Evolutionary conservation across 2,888 invertebrate genomes (phyloP), one percentile per base, ranked within the genome.

Genomic region (Sinotaia quadrata): DNA sequence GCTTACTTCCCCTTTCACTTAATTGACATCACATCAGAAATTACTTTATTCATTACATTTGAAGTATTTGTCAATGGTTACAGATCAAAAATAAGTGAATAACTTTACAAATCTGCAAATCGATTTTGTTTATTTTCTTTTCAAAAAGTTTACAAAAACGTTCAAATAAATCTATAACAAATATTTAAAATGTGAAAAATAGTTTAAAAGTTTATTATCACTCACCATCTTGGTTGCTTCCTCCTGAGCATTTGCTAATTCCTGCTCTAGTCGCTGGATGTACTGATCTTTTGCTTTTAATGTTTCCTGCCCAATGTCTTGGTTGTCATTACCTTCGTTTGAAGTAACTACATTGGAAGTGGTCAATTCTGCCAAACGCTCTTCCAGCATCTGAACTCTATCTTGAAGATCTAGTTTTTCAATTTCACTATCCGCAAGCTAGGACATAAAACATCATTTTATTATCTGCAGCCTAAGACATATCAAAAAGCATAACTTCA

Each of bases 201-300:
- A 51, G 10, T n/a, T 15, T n/a, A 12, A 51, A 51, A 10, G 24
- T 51, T 15, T 12, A 29, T 57, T 62, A 18, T 33, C 34, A 65
- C 71, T 66, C 63, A 84, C 84, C 77, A 77, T 44, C 77, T 81
- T 82, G 31, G 71, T 75, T 4, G 73, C 57, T 27, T 82, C 82
- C 0, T 68, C 65, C 51, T 81, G 72, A 4, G 75, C 54, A 24
- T 73, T 71, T 21, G 68, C 69, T 21, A 79, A 78, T 66, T 84
- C 81, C 44, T 78, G 72, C 65, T 82, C 82, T 36, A 81, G 68
- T 63, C 81, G 80, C 31, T 62, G 58, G 41, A 84, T 84, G 51
- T 77, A 79, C 68, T 80, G 79, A 71, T 84, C 82, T 67, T 84
- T 84, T 27, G 79, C 81, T 47, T 78, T 75, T 12, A 84, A 58